Evolutionary conservation across 2,113 vertebrate genomes (phyloP), one percentile per base, ranked within the genome.

Genomic region (Mohoua ochrocephala): DNA sequence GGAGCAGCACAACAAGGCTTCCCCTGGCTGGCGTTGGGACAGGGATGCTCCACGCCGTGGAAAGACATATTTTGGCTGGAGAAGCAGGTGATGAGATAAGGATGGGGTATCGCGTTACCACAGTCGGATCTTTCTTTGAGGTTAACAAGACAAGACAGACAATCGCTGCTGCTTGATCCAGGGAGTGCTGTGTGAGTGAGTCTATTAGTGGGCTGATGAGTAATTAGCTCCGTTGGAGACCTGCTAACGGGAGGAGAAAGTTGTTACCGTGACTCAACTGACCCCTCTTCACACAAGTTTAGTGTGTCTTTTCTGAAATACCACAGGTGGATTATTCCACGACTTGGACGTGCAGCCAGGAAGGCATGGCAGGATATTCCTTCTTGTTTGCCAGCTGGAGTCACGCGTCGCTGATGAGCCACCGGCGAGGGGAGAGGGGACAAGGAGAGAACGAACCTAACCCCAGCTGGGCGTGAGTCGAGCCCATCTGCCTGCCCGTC

Each of bases 201-300:
- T 87, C 94, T 94, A 92, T 94, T 89, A 93, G 94, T 53, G 90
- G 73, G 91, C 73, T 86, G 85, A 91, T 97, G 97, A 97, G 90
- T 96, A 96, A 97, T 84, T 81, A 80, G 88, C 91, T 70, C 77
- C 37, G 69, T 86, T 91, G 86, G 94, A 92, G 95, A 96, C 94
- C 93, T 95, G 95, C 91, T 84, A 93, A 94, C 13, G 13, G 88
- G 81, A 81, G 78, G 86, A 41, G 81, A 89, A 88, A 96, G 93
- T 91, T 96, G 95, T 18, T 84, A 77, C 84, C 13, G 64, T 95
- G 95, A 97, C 95, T 97, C 96, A 95, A n/a, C 85, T 94, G 95
- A 96, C 95, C 97, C 92, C 90, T 89, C 94, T 84, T 68, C 3
- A 1, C 87, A 63, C 64, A 60, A 95, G 65, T 95, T 93, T 82